Conservation (phyloP, 2,113 vertebrate genomes). For the Leptocoma aspasia region DNA sequence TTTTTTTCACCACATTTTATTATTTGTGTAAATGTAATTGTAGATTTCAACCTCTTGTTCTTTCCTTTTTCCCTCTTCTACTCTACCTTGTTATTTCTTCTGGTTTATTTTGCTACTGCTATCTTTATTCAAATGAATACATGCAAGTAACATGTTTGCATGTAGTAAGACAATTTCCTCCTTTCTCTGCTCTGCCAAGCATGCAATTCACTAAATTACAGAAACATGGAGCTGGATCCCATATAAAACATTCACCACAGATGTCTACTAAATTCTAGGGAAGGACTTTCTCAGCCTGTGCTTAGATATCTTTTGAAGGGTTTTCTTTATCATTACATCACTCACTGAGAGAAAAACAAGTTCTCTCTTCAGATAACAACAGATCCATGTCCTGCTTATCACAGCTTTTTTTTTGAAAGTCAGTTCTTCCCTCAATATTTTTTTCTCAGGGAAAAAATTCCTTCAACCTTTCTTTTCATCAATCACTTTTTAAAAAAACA, state of each 20-base stretch:
- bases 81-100: neutral
- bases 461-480: neutral
- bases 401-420: neutral
- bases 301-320: neutral
- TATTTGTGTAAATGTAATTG: neutral
- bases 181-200: neutral
- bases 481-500: neutral
- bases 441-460: neutral
- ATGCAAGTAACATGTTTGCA: conserved; percentile 6
- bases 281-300: neutral
- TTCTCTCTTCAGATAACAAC: neutral
- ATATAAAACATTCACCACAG: neutral
- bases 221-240: neutral
- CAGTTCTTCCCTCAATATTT: neutral
- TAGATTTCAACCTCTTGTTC: neutral
- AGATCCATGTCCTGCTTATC: neutral
- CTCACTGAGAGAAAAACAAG: neutral
- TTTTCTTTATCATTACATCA: neutral
- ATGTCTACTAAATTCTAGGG: neutral
- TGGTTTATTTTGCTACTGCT: neutral
- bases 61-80: neutral
- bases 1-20: neutral
- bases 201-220: neutral
- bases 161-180: conserved; percentile 1
- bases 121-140: neutral